Evolutionary conservation across 2,113 vertebrate species (phyloP), one percentile per base, ranked within the genome.

Genomic region (Chaetodon auriga): DNA sequence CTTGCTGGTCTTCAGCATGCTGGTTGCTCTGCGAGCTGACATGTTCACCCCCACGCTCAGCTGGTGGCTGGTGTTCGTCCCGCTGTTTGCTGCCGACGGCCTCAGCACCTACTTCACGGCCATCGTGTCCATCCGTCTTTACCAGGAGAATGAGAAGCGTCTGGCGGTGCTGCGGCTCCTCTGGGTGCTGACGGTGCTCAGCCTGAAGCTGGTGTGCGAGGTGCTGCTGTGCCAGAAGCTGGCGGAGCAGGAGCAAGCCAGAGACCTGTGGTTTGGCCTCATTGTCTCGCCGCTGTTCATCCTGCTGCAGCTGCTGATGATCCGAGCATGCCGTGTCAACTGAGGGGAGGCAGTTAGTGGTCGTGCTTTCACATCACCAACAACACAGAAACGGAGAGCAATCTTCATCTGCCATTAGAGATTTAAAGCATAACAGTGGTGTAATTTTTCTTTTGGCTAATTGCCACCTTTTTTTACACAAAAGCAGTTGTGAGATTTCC

Each of bases 201-300:
- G 98, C 91, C 96, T 99, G 75, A 99, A 99, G 95, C 97, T 99
- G 71, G 97, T 99, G 83, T 99, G 99, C 7, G 98, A 99, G 95
- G 97, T 99, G 94, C 92, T 99, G 85, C 92, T 99, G 79, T 99
- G 97, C 90, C 98, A 99, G 96, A 99, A 99, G 94, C 95, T 99
- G 86, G 97, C 95, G 7, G 97, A 97, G 81, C 95, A 96, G 78
- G 94, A 95, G 0, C 94, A 95, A 78, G 95, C 96, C 7, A 94
- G 95, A 21, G 97, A 99, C 90, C 96, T 99, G 48, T 97, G 97
- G 96, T 99, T 95, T 0, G 98, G 98, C 53, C 96, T 99, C 78
- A 98, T 99, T 78, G 96, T 98, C 83, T 98, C 98, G 0, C 98
- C 98, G 0, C 89, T 99, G 57, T 99, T 99, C 95, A 98, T 99